Evolutionary conservation across 2,113 vertebrate genomes (phyloP).

Genomic region (Geococcyx californianus): DNA sequence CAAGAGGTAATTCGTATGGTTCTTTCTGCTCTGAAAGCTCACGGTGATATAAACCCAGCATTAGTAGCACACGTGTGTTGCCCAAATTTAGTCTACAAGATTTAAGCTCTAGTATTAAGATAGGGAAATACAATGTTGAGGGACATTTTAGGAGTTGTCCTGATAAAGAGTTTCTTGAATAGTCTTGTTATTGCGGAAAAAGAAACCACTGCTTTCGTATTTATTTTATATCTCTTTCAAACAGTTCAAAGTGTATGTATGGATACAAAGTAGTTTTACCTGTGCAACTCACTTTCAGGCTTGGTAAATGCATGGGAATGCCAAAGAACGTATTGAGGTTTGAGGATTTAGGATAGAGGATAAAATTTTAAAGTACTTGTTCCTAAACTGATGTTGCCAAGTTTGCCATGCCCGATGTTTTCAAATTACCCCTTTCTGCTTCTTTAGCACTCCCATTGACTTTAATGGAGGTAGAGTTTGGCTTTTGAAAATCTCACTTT

Average conservation of each 20-base stretch:
- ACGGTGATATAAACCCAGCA: not conserved
- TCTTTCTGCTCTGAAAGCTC: not conserved
- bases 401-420: not conserved
- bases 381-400: not conserved
- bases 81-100: not conserved
- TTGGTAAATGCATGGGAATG: not conserved
- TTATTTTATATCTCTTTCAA: not conserved
- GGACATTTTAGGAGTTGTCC: not conserved
- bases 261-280: not conserved
- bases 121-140: not conserved
- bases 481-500: not conserved
- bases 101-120: not conserved
- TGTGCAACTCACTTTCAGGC: not conserved
- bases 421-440: not conserved
- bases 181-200: not conserved
- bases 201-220: not conserved
- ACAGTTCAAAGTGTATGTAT: not conserved
- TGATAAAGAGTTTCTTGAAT: not conserved
- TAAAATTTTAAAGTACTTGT: not conserved
- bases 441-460: not conserved
- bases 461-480: not conserved
- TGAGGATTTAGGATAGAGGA: not conserved
- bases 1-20: not conserved
- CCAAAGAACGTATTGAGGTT: not conserved
- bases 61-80: not conserved